These are phyloP conservation scores for Ceratina australensis DNA, from an alignment of 1,140 invertebrate genomes.

Conservation along the genomic window DNA sequence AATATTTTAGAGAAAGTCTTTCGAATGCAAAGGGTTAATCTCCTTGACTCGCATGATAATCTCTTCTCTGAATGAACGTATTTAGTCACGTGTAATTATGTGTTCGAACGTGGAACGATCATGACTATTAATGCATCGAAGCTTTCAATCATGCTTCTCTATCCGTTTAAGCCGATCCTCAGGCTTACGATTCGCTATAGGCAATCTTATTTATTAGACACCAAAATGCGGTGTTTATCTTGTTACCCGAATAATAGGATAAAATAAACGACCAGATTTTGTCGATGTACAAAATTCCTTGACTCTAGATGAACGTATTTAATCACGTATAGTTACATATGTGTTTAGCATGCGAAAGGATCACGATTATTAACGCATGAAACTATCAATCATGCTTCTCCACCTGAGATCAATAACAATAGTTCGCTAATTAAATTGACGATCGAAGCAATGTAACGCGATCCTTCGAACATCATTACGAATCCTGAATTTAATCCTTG, in stretches of 20 bases:
- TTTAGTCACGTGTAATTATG: too few species aligned
- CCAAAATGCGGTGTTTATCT: slow-evolving; percentile 10
- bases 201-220: slow-evolving; percentile 10
- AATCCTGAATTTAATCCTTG: not conserved
- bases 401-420: not conserved
- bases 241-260: not conserved
- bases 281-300: not conserved
- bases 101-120: slow-evolving; percentile 7
- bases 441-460: not conserved
- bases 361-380: not conserved
- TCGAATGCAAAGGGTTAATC: too few species aligned
- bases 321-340: not conserved
- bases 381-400: not conserved
- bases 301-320: not conserved
- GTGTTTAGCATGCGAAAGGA: slow-evolving; percentile 1
- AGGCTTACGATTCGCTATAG: slow-evolving; percentile 6
- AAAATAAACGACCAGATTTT: not conserved
- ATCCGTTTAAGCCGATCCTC: slow-evolving; percentile 18
- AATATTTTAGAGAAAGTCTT: too few species aligned
- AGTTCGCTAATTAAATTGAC: slow-evolving; percentile 17
- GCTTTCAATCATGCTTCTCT: not conserved
- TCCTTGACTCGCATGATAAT: too few species aligned
- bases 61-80: not conserved
- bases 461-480: not conserved
- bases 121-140: not conserved